These are phyloP conservation scores for Acanthornis magna DNA, from an alignment of 2,797 vertebrate species.

Conservation along the genomic window DNA sequence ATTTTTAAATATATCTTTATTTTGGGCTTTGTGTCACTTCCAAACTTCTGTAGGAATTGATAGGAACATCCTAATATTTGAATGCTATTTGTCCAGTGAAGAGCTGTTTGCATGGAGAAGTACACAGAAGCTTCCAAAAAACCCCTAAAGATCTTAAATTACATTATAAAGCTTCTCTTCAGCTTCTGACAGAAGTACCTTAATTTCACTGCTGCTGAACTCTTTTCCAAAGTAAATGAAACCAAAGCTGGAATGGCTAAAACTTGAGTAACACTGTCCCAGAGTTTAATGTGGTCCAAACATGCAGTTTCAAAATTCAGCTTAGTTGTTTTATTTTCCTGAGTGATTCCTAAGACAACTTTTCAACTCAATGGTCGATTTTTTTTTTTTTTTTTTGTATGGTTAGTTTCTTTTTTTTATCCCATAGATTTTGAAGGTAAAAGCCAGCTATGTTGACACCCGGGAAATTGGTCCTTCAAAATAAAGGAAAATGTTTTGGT, in stretches of 20 bases:
- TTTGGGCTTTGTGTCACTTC: not conserved
- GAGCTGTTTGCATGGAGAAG: not conserved
- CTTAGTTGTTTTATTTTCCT: not conserved
- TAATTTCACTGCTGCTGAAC: not conserved
- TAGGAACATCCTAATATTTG: not conserved
- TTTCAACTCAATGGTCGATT: not conserved
- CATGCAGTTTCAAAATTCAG: not conserved
- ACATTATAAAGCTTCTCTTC: not conserved
- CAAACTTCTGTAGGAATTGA: not conserved
- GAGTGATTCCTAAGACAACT: not conserved
- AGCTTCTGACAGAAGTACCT: not conserved
- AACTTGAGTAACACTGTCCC: not conserved
- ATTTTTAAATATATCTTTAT: not conserved
- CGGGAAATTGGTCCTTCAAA: not conserved
- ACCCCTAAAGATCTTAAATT: not conserved
- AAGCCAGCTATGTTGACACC: not conserved
- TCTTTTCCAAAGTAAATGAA: slow-evolving; percentile 45
- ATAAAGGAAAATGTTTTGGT: not conserved
- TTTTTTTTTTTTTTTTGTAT: not conserved
- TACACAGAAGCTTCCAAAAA: not conserved
- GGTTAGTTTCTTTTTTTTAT: not conserved
- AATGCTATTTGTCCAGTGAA: not conserved
- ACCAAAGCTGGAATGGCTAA: not conserved
- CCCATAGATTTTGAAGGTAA: not conserved
- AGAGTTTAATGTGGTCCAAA: not conserved